Evolutionary conservation across 2,113 vertebrate genomes (phyloP), one percentile per base, ranked within the genome.

Genomic region (Corythaeola cristata): DNA sequence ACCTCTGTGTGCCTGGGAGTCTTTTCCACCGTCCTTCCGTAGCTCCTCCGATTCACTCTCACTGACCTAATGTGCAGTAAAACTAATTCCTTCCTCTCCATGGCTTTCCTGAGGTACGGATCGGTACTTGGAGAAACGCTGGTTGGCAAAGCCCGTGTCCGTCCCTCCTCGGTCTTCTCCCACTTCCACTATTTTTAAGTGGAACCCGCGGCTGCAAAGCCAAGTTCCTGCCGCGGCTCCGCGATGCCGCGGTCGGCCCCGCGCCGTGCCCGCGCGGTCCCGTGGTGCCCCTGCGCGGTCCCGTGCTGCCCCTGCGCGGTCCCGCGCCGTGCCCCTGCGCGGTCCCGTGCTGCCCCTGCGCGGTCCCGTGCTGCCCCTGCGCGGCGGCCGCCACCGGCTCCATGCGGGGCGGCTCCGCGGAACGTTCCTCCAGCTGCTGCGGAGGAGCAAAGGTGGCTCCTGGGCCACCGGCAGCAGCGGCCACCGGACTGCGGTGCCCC

Each of bases 131-230:
- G 21, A 80, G 59, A 44, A 28, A n/a, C 30, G 41, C 71, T 24
- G 20, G 3, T 2, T 33, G 37, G 59, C 67, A 67, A 72, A 37
- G 50, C 37, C 72, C 13, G 53, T 0, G 7, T 11, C 26, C 53
- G 11, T 9, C 26, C 53, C 39, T 41, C 37, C 33, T 60, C 45
- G 3, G 2, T 6, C 63, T 39, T 49, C 16, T 15, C 47, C 33
- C 49, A 12, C 53, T 55, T 49, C 39, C 49, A 7, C 45, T 20
- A 1, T 33, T 32, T 68, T 33, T 8, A 60, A 23, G 11, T 2
- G 32, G 52, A 55, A n/a, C 11, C 4, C 0, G 2, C 1, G 7
- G 41, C 5, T 9, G 53, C 35, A 8, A 37, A 50, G 19, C 2
- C 23, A n/a, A n/a, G n/a, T n/a, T n/a, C n/a, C n/a, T n/a, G n/a